Base-by-base conservation (phyloP, 2,888 invertebrate genomes). In the Agrochola macilenta region DNA sequence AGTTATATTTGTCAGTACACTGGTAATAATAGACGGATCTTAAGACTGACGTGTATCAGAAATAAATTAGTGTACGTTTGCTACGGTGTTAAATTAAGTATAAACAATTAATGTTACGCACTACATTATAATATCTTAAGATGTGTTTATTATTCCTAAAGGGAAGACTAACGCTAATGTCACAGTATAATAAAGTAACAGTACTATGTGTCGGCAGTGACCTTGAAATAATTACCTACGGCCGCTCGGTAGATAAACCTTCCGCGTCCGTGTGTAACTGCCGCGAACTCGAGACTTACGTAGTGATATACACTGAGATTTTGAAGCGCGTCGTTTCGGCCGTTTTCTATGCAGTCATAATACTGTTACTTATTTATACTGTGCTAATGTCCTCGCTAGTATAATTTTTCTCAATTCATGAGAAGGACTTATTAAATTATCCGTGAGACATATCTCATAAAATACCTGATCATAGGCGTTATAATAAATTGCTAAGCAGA, bases 21-120 rank as follows among this genome's bases (percentile, higher is more conserved):
- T 86, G 90, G 93, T 93, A 92, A 93, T 95, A 95, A 95, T 95
- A 94, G 94, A 95, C 94, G 93, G 95, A 95, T 95, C 95, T 95
- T 95, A 94, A 95, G 95, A 95, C 95, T 95, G 95, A 95, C 70
- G 80, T 74, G 80, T 87, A 84, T 87, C 83, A 80, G 80, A 81
- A 84, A 81, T 89, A 89, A 89, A 88, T 89, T 89, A 91, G 87
- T 85, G 87, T 78, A 90, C 87, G 83, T 89, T 90, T 89, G 84
- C 87, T 91, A 89, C 87, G 89, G 82, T 90, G 84, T 89, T 88
- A 83, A 78, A 83, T 84, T 79, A 87, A 86, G 81, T 81, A 72
- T 87, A 82, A 81, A 79, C 75, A 78, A 79, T 82, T 83, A 80
- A 82, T 83, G 76, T 84, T 81, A 86, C 73, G 76, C 84, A 84